Evolutionary conservation across 2,113 vertebrate species (phyloP).

Genomic region (Forbesichthys papilliferus): DNA sequence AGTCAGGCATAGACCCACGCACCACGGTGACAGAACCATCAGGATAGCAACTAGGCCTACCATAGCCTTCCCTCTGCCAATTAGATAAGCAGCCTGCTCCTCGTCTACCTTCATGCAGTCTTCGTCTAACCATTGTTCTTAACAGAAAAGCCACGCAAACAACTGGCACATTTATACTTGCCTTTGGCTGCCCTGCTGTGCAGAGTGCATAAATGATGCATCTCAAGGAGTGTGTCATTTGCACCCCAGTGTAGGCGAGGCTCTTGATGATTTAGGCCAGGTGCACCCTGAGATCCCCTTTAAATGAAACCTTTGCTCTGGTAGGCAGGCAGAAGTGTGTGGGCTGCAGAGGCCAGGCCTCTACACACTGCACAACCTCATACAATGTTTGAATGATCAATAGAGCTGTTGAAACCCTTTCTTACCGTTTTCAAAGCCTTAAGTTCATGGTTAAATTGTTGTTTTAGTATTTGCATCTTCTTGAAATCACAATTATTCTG

Average conservation of each 20-base stretch:
- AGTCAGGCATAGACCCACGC: constrained; percentile 7
- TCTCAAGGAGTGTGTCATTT: constrained; percentile 52
- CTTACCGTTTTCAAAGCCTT: constrained; percentile 4
- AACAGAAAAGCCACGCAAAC: constrained; percentile 32
- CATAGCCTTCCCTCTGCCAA: constrained; percentile 27
- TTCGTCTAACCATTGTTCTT: background rate
- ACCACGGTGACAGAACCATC: constrained; percentile 20
- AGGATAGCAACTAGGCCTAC: background rate
- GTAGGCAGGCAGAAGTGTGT: constrained; percentile 30
- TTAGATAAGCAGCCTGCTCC: constrained; percentile 12
- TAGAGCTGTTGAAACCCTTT: constrained; percentile 2
- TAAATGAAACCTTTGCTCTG: constrained; percentile 61
- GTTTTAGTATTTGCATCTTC: background rate
- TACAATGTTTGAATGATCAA: constrained; percentile 20
- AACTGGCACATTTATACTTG: background rate
- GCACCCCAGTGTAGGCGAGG: constrained; percentile 50
- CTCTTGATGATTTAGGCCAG: constrained; percentile 58
- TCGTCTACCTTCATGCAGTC: background rate
- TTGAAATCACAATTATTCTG: constrained; percentile 23
- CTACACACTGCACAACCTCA: constrained; percentile 1
- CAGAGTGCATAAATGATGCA: constrained; percentile 43
- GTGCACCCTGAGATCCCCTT: constrained; percentile 56
- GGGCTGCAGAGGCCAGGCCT: constrained; percentile 40
- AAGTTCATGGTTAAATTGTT: background rate
- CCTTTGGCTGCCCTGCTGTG: constrained; percentile 24